Evolutionary conservation across 2,888 invertebrate genomes (phyloP).

Genomic region (Pteria penguin): DNA sequence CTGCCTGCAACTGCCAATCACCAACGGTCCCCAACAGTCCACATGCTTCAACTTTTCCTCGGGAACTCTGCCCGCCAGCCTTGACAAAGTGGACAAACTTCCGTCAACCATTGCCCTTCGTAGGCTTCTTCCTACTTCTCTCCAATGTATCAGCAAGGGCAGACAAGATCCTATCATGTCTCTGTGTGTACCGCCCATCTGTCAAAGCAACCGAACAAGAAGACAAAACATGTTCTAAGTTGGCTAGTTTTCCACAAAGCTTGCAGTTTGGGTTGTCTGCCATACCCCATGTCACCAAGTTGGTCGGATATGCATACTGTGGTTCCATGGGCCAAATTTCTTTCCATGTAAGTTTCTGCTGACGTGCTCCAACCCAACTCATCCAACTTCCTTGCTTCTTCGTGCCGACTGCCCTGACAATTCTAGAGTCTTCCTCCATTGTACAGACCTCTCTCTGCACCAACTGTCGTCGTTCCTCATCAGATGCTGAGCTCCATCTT

Average conservation of each 20-base stretch:
- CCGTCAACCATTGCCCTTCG: not conserved
- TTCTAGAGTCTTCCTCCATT: not conserved
- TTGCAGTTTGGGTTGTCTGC: slow-evolving; percentile 21
- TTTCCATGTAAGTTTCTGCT: slow-evolving; percentile 9
- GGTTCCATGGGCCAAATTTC: slow-evolving; percentile 29
- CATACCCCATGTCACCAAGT: slow-evolving; percentile 24
- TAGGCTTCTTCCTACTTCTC: slow-evolving; percentile 6
- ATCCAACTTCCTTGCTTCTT: slow-evolving; percentile 14
- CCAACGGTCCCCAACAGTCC: slow-evolving; percentile 11
- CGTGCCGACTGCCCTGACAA: too few species aligned
- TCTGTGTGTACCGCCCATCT: slow-evolving; percentile 24
- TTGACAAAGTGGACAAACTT: slow-evolving; percentile 19
- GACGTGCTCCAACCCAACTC: slow-evolving; percentile 6
- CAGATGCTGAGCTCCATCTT: not conserved
- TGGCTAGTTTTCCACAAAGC: slow-evolving; percentile 34
- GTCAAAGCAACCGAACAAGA: slow-evolving; percentile 28
- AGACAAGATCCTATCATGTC: slow-evolving; percentile 14
- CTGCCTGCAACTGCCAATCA: slow-evolving; percentile 15
- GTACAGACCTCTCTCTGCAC: slow-evolving; percentile 8
- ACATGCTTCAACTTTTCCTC: slow-evolving; percentile 16
- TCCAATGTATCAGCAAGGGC: slow-evolving; percentile 24
- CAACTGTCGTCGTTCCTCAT: not conserved
- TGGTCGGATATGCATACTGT: slow-evolving; percentile 10
- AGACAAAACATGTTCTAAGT: slow-evolving; percentile 34
- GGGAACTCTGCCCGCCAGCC: not conserved